Percentiles rank a stretch among this genome's conserved stretches.
Evolutionary conservation across 1,140 invertebrate genomes (phyloP).

Genomic region (Papilio aristodemus): DNA sequence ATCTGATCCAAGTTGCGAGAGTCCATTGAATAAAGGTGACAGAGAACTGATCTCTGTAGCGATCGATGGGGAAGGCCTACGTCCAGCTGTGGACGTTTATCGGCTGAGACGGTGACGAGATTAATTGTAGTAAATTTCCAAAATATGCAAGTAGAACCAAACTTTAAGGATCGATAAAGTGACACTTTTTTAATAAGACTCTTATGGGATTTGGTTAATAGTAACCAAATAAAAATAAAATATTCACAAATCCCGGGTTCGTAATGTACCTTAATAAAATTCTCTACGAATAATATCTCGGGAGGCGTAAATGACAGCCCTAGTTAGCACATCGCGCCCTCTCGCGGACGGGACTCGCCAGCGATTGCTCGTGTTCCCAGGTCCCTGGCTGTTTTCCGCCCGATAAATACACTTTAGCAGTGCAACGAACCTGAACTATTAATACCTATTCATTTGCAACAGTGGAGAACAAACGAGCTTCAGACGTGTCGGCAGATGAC

Average conservation of each 20-base stretch:
- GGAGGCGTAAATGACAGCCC: neutral
- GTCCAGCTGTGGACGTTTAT: too few relatives aligned
- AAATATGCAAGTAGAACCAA: too few relatives aligned
- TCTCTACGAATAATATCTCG: neutral
- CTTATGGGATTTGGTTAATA: neutral
- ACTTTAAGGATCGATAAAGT: neutral
- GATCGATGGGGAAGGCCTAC: too few relatives aligned
- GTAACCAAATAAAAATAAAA: too few relatives aligned
- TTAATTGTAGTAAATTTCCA: too few relatives aligned
- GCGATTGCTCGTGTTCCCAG: slow-evolving; percentile 43
- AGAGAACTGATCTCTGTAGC: too few relatives aligned
- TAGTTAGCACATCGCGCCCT: slow-evolving; percentile 19
- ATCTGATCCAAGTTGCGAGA: too few relatives aligned
- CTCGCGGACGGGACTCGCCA: slow-evolving; percentile 41
- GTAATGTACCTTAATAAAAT: neutral
- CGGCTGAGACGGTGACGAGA: too few relatives aligned
- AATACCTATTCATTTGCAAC: slow-evolving; percentile 29
- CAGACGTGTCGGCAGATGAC: neutral
- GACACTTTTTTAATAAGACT: neutral
- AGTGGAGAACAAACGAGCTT: slow-evolving; percentile 16
- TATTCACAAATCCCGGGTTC: neutral
- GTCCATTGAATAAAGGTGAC: too few relatives aligned
- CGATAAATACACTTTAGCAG: slow-evolving; percentile 40
- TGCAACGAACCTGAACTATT: slow-evolving; percentile 31
- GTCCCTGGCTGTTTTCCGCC: slow-evolving; percentile 47